Evolutionary conservation across 2,888 invertebrate species (phyloP), one percentile per base, ranked within the genome.

Genomic region (Stenotaenia linearis): DNA sequence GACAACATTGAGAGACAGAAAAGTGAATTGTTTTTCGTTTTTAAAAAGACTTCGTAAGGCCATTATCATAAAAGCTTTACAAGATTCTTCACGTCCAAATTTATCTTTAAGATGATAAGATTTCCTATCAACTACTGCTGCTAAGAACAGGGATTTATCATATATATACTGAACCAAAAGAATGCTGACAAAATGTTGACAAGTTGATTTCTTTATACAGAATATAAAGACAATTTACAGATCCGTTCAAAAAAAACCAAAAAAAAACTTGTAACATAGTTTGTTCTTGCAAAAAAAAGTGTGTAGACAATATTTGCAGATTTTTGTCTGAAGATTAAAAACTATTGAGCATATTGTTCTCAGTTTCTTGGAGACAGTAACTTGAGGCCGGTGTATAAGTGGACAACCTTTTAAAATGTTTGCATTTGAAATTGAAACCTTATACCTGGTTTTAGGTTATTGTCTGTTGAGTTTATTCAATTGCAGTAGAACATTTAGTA

Each of bases 321-420:
- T 69, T 69, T 69, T 69, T 69, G 69, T 69, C 69, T 28, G 69
- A 69, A 23, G 69, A 69, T 69, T 69, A 69, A 69, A 69, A 69
- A 69, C 69, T 69, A 69, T 69, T 69, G 69, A 23, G 28, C 69
- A 69, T 69, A 69, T n/a, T n/a, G n/a, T n/a, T n/a, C n/a, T n/a
- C n/a, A n/a, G n/a, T n/a, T n/a, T n/a, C n/a, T n/a, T n/a, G n/a
- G n/a, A n/a, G n/a, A n/a, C n/a, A n/a, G n/a, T n/a, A n/a, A n/a
- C n/a, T n/a, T n/a, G n/a, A n/a, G n/a, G n/a, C n/a, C n/a, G n/a
- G n/a, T n/a, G n/a, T n/a, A n/a, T n/a, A n/a, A n/a, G n/a, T n/a
- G n/a, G n/a, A n/a, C n/a, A n/a, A n/a, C n/a, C n/a, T n/a, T n/a
- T n/a, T n/a, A n/a, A n/a, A n/a, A n/a, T n/a, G n/a, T n/a, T n/a